A percentile compares a stretch with the other conserved stretches of the same genome.
Conservation (phyloP, 2,888 invertebrate species). For the Herminia tarsipennalis region DNA sequence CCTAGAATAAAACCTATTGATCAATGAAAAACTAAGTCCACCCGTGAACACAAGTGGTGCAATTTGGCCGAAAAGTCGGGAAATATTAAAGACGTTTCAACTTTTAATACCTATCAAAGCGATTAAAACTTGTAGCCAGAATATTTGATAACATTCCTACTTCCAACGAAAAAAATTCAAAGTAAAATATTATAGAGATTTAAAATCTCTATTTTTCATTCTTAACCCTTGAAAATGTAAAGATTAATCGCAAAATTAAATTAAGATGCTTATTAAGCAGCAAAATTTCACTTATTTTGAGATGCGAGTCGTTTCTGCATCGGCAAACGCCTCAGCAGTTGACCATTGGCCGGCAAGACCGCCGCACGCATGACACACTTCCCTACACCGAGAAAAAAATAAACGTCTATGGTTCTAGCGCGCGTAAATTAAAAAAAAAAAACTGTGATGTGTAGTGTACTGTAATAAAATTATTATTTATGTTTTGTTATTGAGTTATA, state of each 20-base stretch:
- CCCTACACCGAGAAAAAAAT: slow-evolving; percentile 33
- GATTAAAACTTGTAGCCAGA: too few relatives aligned
- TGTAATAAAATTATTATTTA: slow-evolving; percentile 23
- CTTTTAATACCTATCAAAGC: background rate
- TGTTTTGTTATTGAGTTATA: slow-evolving; percentile 39
- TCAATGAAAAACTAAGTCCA: background rate
- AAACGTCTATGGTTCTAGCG: slow-evolving; percentile 34
- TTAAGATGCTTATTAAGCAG: slow-evolving; percentile 9
- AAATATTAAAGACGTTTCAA: background rate
- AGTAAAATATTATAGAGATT: too few relatives aligned
- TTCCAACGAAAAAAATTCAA: too few relatives aligned
- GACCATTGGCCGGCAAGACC: slow-evolving; percentile 78
- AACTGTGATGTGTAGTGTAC: slow-evolving; percentile 44
- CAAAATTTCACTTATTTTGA: slow-evolving; percentile 42
- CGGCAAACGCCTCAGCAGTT: slow-evolving; percentile 63
- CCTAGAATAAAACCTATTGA: background rate
- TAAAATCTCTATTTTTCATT: too few relatives aligned
- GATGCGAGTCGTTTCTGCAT: slow-evolving; percentile 26
- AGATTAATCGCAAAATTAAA: background rate
- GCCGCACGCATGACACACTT: slow-evolving; percentile 57
- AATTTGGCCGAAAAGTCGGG: background rate
- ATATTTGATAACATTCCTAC: too few relatives aligned
- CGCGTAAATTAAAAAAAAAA: slow-evolving; percentile 36
- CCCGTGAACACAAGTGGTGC: background rate
- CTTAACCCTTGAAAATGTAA: background rate